Base-by-base conservation (phyloP, 2,113 vertebrate genomes). In the Phasianus colchicus region DNA sequence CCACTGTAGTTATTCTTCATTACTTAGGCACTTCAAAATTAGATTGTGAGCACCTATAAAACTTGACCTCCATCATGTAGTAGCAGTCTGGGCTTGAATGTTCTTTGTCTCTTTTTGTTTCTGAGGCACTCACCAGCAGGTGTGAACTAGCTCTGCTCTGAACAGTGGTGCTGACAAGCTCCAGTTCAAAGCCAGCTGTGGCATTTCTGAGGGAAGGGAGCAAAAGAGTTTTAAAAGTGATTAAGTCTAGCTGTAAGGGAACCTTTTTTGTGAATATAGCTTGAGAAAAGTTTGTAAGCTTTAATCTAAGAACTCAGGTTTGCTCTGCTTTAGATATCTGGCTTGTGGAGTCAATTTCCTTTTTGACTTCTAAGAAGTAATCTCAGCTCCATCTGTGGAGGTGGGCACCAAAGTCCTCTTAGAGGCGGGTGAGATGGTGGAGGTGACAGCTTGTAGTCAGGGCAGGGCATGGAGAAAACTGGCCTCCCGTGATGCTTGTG, bases 1-100 rank as follows among this genome's bases (percentile, higher is more conserved):
- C 14, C 3, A 0, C 13, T 2, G 2, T 13, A 43, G 7, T 81
- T 81, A 3, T 40, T 63, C n/a, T 34, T 25, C 2, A 0, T 57
- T 42, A 19, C 27, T 32, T 24, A 12, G 80, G 36, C 11, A 16
- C 30, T 45, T 76, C 4, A 13, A 14, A 36, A 2, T 10, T 5
- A 0, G 40, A 1, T n/a, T 5, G 8, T 66, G 13, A 14, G 6
- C 16, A 12, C 48, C 47, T 57, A 0, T 34, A 22, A 9, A 11
- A 4, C 25, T 43, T 17, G 7, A 61, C 1, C 42, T 58, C 29
- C 20, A 0, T 1, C 30, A 11, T 1, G 13, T 9, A 34, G 30
- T 1, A 50, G 34, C 24, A 15, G 11, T 2, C 4, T 10, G 27
- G 21, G 36, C 74, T 40, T 3, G 22, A 18, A 3, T n/a, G 7